These are phyloP conservation scores for Hippocampus mohnikei DNA, from an alignment of 2,113 vertebrate species.

Conservation along the genomic window DNA sequence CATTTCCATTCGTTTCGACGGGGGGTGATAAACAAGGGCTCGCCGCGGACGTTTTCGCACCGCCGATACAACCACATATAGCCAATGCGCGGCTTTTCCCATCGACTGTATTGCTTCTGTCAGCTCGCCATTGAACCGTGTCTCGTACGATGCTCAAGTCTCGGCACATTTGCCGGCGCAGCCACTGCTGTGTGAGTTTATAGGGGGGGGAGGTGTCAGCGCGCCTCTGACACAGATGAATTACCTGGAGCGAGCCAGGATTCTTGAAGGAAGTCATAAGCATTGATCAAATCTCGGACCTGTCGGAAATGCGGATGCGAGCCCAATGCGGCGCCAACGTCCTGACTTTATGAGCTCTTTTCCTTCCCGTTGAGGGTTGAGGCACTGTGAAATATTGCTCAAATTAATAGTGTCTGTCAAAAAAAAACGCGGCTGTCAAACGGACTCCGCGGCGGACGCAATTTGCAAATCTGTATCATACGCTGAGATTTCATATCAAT, in stretches of 20 bases:
- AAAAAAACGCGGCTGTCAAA: background rate
- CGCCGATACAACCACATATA: no score
- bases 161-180: constrained; percentile 19
- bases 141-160: constrained; percentile 20
- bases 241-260: constrained; percentile 39
- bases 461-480: background rate
- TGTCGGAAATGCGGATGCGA: constrained; percentile 45
- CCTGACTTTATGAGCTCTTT: constrained; percentile 31
- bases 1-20: no score
- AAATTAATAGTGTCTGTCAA: background rate
- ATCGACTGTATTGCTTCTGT: constrained; percentile 17
- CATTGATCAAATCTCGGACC: constrained; percentile 64
- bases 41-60: no score
- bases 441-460: background rate
- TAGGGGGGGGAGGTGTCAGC: constrained; percentile 18
- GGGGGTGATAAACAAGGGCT: no score
- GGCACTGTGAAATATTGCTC: background rate
- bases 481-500: background rate
- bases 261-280: constrained; percentile 60
- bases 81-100: no score
- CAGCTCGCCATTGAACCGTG: constrained; percentile 34
- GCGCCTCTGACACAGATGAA: constrained; percentile 53
- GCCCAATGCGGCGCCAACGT: constrained; percentile 34
- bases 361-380: constrained; percentile 24
- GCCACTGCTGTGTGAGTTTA: constrained; percentile 40